Evolutionary conservation across 2,113 vertebrate species (phyloP).

Genomic region (Protobothrops mucrosquamatus): DNA sequence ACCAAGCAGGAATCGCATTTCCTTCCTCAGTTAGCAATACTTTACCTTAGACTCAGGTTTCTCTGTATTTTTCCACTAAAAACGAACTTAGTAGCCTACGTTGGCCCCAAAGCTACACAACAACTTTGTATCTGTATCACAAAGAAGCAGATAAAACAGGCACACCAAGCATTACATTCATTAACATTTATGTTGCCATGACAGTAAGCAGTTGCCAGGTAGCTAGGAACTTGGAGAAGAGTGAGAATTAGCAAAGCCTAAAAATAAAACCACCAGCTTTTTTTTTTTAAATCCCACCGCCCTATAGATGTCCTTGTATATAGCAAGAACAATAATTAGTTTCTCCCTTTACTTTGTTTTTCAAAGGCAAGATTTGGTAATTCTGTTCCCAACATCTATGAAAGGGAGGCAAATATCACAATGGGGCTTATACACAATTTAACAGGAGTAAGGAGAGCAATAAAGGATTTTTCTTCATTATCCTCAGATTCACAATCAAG

Average conservation of each 20-base stretch:
- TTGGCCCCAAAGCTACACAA: conserved; percentile 17
- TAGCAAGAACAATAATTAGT: conserved; percentile 58
- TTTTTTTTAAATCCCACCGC: conserved; percentile 23
- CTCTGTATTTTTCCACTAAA: neutral
- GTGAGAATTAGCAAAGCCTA: conserved; percentile 77
- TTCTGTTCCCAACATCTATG: conserved; percentile 33
- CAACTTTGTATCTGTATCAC: conserved; percentile 26
- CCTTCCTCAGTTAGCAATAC: conserved; percentile 1
- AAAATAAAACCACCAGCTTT: conserved; percentile 73
- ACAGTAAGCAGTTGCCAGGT: conserved; percentile 80
- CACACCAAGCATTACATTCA: conserved; percentile 58
- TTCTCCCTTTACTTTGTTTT: neutral
- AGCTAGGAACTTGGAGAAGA: conserved; percentile 66
- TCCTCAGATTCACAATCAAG: neutral
- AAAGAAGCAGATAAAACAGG: conserved; percentile 49
- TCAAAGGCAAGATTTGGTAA: conserved; percentile 14
- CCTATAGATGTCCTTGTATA: conserved; percentile 57
- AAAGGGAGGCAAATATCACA: conserved; percentile 28
- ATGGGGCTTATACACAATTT: neutral
- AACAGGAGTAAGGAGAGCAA: neutral
- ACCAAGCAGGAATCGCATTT: neutral
- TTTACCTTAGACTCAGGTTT: neutral
- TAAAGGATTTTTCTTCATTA: neutral
- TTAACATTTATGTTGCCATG: conserved; percentile 71
- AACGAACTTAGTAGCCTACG: neutral